Base-by-base conservation (phyloP, 2,113 vertebrate species). In the Serinus canaria region DNA sequence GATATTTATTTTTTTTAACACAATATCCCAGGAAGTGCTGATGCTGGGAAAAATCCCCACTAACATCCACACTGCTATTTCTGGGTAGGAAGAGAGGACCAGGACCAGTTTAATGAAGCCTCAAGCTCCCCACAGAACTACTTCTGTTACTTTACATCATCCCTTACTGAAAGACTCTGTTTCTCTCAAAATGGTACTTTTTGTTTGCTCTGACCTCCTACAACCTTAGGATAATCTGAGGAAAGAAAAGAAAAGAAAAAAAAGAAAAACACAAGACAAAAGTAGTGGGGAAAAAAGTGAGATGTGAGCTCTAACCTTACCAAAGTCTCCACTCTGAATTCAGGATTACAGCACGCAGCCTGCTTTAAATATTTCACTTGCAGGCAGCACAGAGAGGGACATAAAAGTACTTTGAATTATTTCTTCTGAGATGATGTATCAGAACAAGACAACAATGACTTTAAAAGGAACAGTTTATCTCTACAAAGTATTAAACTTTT, bases 391-490 rank as follows among this genome's bases (percentile, higher is more conserved):
- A 28, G 77, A 58, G 47, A 78, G 0, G 7, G 73, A 75, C 72
- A 89, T 55, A 60, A 94, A 94, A 88, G 63, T 9, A 14, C 81
- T 95, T 89, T 66, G 70, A 96, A 88, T 92, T 85, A 83, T 91
- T 79, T 92, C 82, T 87, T 92, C 58, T 2, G 24, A 91, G 87
- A 85, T 91, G 87, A 87, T 84, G 56, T 76, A 89, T 76, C 91
- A 85, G 93, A 85, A 39, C 18, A 46, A 67, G 90, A 83, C 87
- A 89, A 97, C 87, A 87, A 92, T 91, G 87, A 68, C 91, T 96
- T 92, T 89, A 95, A 95, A 94, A 92, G 58, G 64, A 95, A 90
- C 81, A 87, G 87, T 94, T 96, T 95, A 95, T 95, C 91, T 90
- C 89, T 95, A 95, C 95, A 94, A 96, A 95, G 82, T 60, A 83